A percentile compares a stretch with the other conserved stretches of the same genome.
Conservation (phyloP, 2,888 invertebrate species). For the Scaeva pyrastri region DNA sequence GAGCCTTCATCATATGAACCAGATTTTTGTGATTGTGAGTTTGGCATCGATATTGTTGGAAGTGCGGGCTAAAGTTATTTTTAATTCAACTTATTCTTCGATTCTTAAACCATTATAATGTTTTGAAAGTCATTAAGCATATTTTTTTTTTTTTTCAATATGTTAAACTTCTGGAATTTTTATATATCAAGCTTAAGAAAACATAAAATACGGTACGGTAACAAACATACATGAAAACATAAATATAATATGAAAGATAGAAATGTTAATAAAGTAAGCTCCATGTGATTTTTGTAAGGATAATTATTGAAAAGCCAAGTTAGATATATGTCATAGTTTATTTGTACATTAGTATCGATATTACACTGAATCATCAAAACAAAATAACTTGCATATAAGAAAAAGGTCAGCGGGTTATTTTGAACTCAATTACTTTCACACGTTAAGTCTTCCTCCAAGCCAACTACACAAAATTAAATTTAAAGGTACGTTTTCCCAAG, state of each 20-base stretch:
- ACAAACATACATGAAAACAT: not conserved
- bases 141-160: not conserved
- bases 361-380: no score
- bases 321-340: no score
- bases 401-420: no score
- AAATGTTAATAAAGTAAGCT: not conserved
- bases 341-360: not conserved
- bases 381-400: no score
- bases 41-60: constrained; percentile 86
- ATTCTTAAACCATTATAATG: constrained; percentile 28
- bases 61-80: constrained; percentile 77
- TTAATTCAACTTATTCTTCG: constrained; percentile 55
- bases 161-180: not conserved
- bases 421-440: no score
- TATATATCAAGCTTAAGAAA: not conserved
- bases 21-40: constrained; percentile 83
- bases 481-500: no score
- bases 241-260: not conserved
- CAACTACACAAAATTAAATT: no score
- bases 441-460: no score
- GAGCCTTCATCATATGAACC: constrained; percentile 76
- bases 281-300: not conserved
- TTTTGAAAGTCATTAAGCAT: constrained; percentile 37
- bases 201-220: not conserved
- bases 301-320: not conserved